These are phyloP conservation scores for Heliconius himera DNA, from an alignment of 1,140 invertebrate species.

Conservation along the genomic window DNA sequence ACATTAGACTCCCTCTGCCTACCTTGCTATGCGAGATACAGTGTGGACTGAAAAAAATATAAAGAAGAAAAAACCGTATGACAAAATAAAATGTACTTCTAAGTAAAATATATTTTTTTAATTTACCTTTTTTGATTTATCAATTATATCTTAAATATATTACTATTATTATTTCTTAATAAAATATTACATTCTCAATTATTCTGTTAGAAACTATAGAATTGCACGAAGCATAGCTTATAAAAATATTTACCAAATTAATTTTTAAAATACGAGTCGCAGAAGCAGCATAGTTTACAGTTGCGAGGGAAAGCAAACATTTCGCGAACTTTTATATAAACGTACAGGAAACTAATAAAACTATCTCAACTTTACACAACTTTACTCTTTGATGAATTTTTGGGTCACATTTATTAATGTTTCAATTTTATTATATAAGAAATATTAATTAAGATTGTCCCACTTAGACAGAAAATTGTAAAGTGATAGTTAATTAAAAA, in stretches of 20 bases:
- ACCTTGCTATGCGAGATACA: no score
- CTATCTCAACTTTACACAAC: constrained; percentile 24
- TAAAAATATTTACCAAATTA: constrained; percentile 10
- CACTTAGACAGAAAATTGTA: background rate
- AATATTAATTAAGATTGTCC: background rate
- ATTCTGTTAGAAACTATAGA: background rate
- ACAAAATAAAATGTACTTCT: no score
- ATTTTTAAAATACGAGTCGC: constrained; percentile 15
- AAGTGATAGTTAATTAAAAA: background rate
- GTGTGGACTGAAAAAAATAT: no score
- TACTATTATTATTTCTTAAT: background rate
- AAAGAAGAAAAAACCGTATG: no score
- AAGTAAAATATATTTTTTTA: no score
- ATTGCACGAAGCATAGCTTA: background rate
- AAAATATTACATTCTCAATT: background rate
- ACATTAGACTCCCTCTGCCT: no score
- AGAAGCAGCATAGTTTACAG: constrained; percentile 26
- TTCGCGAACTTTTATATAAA: constrained; percentile 34
- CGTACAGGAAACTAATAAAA: constrained; percentile 30
- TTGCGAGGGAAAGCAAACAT: constrained; percentile 28
- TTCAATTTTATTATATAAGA: background rate
- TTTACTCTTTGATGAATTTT: constrained; percentile 24
- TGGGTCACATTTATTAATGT: constrained; percentile 21
- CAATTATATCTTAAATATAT: background rate
- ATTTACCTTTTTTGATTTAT: no score